Evolutionary conservation across 2,797 vertebrate genomes (phyloP).

Genomic region (Pyrrhura leucotis): DNA sequence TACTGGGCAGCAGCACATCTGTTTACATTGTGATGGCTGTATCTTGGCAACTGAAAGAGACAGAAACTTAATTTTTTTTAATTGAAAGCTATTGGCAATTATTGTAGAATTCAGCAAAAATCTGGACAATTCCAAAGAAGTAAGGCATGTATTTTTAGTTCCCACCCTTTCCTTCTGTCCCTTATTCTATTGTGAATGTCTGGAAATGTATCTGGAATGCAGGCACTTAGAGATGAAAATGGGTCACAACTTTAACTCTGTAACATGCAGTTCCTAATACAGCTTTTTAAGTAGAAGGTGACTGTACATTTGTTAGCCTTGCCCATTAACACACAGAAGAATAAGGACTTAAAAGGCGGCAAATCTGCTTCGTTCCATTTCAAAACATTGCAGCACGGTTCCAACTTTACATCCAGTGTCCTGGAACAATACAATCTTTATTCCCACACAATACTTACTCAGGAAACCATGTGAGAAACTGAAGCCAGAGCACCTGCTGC

Average conservation of each 20-base stretch:
- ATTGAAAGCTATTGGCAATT: constrained; percentile 36
- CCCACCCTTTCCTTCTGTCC: not conserved
- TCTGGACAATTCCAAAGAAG: not conserved
- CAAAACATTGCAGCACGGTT: not conserved
- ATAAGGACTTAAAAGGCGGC: not conserved
- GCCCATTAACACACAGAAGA: not conserved
- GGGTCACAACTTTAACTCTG: not conserved
- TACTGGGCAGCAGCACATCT: constrained; percentile 53
- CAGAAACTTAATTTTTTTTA: constrained; percentile 15
- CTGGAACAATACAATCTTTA: not conserved
- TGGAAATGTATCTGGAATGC: not conserved
- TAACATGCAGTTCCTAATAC: not conserved
- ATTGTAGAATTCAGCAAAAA: constrained; percentile 35
- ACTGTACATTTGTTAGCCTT: not conserved
- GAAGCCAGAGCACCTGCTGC: constrained; percentile 16
- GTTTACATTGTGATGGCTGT: constrained; percentile 41
- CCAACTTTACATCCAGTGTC: not conserved
- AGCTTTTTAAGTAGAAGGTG: not conserved
- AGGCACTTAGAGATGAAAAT: not conserved
- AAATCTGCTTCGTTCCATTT: not conserved
- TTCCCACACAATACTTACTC: constrained; percentile 16
- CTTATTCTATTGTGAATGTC: not conserved
- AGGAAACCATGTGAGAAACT: not conserved
- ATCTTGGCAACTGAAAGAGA: constrained; percentile 54
- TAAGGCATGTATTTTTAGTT: not conserved